Evolutionary conservation across 1,140 invertebrate genomes (phyloP), one percentile per base, ranked within the genome.

Genomic region (Parasteatoda tepidariorum): DNA sequence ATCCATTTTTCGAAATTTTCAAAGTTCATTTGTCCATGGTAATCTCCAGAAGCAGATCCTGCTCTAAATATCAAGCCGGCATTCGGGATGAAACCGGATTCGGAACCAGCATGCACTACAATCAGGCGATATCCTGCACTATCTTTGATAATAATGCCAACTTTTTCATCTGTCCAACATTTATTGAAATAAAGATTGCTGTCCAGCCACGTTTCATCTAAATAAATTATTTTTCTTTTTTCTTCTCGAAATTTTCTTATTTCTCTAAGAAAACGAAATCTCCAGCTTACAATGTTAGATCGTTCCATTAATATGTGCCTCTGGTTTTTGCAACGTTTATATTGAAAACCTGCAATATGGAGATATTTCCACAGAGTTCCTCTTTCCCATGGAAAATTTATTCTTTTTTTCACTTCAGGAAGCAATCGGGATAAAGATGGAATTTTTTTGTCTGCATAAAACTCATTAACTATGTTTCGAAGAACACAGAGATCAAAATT

Each of bases 151-250:
- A 33, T 13, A 66, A 9, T 2, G n/a, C 26, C 30, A 33, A 38
- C 2, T 66, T 66, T 66, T 33, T 66, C 26, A 66, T 70, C 28
- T 48, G 5, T 5, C 67, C 67, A 70, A 24, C 67, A 70, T 41
- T 70, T 70, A 41, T 7, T n/a, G 28, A 41, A 22, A 13, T 11
- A 24, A 22, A 70, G 7, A 38, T 70, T 70, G 11, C 22, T 41
- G 28, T 73, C 70, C 11, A 73, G 9, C 70, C 54, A 73, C 7
- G 70, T 73, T 73, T 57, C 70, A 73, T 73, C 70, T 15, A 73
- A 9, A 31, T 73, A 73, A 28, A 73, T 57, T 18, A 73, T 73
- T 3, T 15, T 26, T 33, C 26, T 73, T 57, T 33, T 18, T 5
- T 2, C 26, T 57, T 73, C 41, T 18, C 41, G 41, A 73, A 18